phyloP scores from a whole-genome alignment of 2,797 vertebrate species.

The Lutjanus campechanus region DNA sequence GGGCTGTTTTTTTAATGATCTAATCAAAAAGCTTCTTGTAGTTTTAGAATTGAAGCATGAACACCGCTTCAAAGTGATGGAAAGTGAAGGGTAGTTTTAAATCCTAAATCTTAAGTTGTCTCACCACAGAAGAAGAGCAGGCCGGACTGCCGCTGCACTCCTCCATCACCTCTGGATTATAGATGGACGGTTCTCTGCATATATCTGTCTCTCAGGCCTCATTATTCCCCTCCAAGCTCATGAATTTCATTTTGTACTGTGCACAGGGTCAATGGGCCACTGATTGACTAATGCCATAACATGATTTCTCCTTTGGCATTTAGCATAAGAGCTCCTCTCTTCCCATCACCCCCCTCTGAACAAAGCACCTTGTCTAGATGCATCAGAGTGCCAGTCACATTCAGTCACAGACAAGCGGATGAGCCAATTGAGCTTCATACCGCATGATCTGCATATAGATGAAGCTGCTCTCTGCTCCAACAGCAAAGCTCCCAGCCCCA shows the following conservation, averaged over 20 bases:
- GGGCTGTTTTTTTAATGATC: background rate
- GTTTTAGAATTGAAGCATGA: background rate
- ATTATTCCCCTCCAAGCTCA: slow-evolving; percentile 51
- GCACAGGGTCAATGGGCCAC: slow-evolving; percentile 69
- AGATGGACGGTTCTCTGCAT: slow-evolving; percentile 39
- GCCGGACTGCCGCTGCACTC: background rate
- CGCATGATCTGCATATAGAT: slow-evolving; percentile 86
- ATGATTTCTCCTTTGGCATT: slow-evolving; percentile 81
- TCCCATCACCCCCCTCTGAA: background rate
- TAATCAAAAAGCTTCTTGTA: background rate
- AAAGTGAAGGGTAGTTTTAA: background rate
- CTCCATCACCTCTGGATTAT: slow-evolving; percentile 25
- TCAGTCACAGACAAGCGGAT: slow-evolving; percentile 76
- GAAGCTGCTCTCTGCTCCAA: slow-evolving; percentile 63
- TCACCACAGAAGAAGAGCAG: slow-evolving; percentile 6
- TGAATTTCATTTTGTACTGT: slow-evolving; percentile 57
- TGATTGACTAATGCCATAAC: slow-evolving; percentile 79
- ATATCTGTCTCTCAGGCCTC: slow-evolving; percentile 40
- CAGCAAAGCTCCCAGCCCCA: slow-evolving; percentile 36
- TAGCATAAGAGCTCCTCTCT: slow-evolving; percentile 56
- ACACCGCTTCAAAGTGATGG: background rate
- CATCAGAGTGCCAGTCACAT: slow-evolving; percentile 84
- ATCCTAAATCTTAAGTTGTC: background rate
- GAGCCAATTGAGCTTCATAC: slow-evolving; percentile 70
- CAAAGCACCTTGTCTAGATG: slow-evolving; percentile 3